Percentiles rank a stretch among this genome's conserved stretches.
phyloP scores from a whole-genome alignment of 2,797 vertebrate genomes.

The Fistularia commersonii region DNA sequence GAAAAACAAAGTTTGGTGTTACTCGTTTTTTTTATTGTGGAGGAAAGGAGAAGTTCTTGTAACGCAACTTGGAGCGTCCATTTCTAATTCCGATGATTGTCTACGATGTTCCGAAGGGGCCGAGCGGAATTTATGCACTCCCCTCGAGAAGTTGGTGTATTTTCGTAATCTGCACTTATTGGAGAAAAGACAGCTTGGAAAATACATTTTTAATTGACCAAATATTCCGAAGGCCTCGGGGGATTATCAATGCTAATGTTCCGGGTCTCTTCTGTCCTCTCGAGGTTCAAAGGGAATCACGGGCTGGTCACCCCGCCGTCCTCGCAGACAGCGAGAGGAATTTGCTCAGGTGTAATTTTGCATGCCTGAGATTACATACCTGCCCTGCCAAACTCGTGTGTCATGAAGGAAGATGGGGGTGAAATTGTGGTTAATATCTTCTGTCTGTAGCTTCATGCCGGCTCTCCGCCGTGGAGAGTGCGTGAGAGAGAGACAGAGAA shows the following conservation, averaged over 20 bases:
- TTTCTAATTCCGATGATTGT: conserved; percentile 29
- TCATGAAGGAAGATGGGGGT: conserved; percentile 25
- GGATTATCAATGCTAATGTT: conserved; percentile 35
- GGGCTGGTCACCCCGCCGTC: conserved; percentile 15
- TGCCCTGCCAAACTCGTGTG: conserved; percentile 5
- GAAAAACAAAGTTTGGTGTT: conserved; percentile 78
- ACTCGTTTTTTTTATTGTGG: conserved; percentile 38
- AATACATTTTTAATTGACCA: conserved; percentile 45
- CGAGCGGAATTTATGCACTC: conserved; percentile 45
- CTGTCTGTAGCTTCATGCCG: conserved; percentile 4
- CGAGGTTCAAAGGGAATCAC: conserved; percentile 34
- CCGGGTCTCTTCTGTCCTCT: conserved; percentile 28
- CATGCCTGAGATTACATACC: conserved; percentile 37
- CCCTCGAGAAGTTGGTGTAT: conserved; percentile 44
- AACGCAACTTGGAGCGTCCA: conserved; percentile 12
- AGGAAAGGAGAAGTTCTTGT: conserved; percentile 9
- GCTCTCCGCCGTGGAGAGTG: background rate
- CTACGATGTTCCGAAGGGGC: conserved; percentile 34
- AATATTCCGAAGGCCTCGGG: conserved; percentile 41
- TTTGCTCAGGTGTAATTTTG: conserved; percentile 41
- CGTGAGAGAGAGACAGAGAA: background rate
- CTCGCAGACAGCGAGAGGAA: conserved; percentile 18
- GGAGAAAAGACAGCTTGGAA: conserved; percentile 22
- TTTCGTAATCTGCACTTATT: conserved; percentile 35
- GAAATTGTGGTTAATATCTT: conserved; percentile 36